These are phyloP conservation scores for Pristionchus exspectatus DNA, from an alignment of 2,888 invertebrate genomes.

Conservation along the genomic window DNA sequence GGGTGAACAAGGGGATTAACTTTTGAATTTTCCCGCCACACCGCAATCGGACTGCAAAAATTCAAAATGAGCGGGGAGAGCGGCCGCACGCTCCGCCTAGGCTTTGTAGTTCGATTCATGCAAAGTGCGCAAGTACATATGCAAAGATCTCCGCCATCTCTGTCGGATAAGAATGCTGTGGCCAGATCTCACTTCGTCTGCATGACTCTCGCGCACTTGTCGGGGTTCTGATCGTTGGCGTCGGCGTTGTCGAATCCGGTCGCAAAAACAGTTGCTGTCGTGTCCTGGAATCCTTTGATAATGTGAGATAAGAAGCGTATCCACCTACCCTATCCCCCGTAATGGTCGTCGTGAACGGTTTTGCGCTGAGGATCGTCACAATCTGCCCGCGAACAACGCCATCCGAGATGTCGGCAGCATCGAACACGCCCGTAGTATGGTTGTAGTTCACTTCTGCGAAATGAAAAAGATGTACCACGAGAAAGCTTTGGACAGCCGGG, in stretches of 20 bases:
- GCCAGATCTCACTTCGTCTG: not conserved
- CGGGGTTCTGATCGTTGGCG: not conserved
- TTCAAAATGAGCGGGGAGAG: too few relatives aligned
- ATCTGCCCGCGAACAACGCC: not conserved
- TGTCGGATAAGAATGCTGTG: too few relatives aligned
- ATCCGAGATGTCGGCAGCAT: not conserved
- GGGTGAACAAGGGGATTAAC: too few relatives aligned
- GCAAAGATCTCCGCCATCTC: too few relatives aligned
- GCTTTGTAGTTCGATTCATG: too few relatives aligned
- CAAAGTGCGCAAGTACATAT: too few relatives aligned
- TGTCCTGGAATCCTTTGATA: not conserved
- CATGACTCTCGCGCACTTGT: not conserved
- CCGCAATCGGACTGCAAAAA: too few relatives aligned
- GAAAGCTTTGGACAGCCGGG: too few relatives aligned
- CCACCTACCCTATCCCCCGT: not conserved
- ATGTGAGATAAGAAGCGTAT: not conserved
- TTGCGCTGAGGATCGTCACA: not conserved
- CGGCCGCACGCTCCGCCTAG: too few relatives aligned
- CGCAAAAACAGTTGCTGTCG: not conserved
- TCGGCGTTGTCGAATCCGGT: slow-evolving; percentile 21
- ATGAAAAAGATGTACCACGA: too few relatives aligned
- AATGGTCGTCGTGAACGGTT: not conserved
- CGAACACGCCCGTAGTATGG: not conserved
- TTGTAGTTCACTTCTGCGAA: not conserved
- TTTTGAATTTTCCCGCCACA: too few relatives aligned